Evolutionary conservation across 2,888 invertebrate genomes (phyloP), one percentile per base, ranked within the genome.

Genomic region (Thecophora atra): DNA sequence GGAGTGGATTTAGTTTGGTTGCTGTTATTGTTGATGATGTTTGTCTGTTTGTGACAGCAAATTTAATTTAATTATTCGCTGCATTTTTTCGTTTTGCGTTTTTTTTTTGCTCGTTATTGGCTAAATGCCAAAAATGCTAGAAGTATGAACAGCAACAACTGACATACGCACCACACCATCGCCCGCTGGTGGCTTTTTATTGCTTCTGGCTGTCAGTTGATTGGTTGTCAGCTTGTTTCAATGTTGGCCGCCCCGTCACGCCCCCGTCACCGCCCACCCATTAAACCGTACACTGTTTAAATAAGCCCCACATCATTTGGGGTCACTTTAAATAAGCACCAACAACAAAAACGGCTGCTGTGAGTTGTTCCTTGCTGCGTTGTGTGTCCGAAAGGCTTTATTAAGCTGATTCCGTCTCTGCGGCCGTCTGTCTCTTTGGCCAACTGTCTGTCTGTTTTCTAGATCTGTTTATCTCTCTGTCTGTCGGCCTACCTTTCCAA

Each of bases 121-220:
- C 80, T 74, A 78, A 79, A 75, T 80, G 82, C 82, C 83, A 83
- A 73, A 26, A 76, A 73, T 67, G 67, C 19, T 47, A 44, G 56
- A 68, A 68, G 30, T 62, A 70, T 15, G 37, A 52, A 63, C 42
- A 64, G 47, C 47, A 64, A 44, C 47, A 64, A 62, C 47, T 19
- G 21, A 44, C 15, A 47, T 24, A 44, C 21, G 24, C 26, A 47
- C 64, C 26, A 47, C 26, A 26, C 17, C 24, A 64, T 3, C 47
- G 37, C 19, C 42, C 11, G 63, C 5, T 24, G 11, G 56, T 63
- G 11, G 44, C 37, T 17, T 37, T 63, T 63, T 19, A 58, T 58
- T 58, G 58, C 58, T 24, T 26, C 11, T 24, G 58, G 70, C 63
- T 70, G 62, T 51, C 37, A 63, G 62, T 52, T 70, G 70, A 70